Base-by-base conservation (phyloP, 2,113 vertebrate genomes). In the Entelurus aequoreus region DNA sequence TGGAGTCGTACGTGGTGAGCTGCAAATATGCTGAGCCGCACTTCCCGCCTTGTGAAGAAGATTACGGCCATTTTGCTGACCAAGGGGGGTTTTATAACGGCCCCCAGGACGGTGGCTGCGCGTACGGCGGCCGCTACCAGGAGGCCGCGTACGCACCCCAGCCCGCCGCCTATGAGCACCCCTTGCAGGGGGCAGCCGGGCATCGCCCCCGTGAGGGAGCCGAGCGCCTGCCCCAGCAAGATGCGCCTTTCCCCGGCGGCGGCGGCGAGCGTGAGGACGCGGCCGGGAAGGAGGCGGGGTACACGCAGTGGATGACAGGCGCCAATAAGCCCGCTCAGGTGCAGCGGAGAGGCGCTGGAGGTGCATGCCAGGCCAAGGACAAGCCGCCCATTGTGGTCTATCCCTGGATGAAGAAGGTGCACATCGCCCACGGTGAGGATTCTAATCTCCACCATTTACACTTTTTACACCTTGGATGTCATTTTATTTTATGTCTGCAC, bases 11-110 rank as follows among this genome's bases (percentile, higher is more conserved):
- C 80, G 87, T 87, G 87, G 79, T 87, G 87, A 88, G 87, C 87
- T 88, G 87, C 84, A 88, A 87, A 87, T 88, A 88, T 68, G 85
- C 85, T 69, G 87, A 88, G 85, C 85, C 87, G 87, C 87, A 87
- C 80, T 88, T 88, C 87, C 87, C 85, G 74, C 80, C 87, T 69
- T 88, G 87, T 79, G 87, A 88, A 75, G 85, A 88, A 82, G 87
- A 88, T 82, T 88, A 88, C 83, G 87, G 82, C 86, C 77, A 87
- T 86, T 88, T 88, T 72, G 82, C 67, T 82, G 82, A 88, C 72
- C 87, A 87, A 62, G 85, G 83, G 80, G 87, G 85, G 77, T 88
- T 71, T 78, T 87, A 87, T 65, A 82, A 78, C 77, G 74, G 70
- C 83, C 82, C 81, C 28, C 84, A 84, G 74, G 84, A 87, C 76